phyloP scores from a whole-genome alignment of 2,113 vertebrate genomes.

The Nothoprocta pentlandii region DNA sequence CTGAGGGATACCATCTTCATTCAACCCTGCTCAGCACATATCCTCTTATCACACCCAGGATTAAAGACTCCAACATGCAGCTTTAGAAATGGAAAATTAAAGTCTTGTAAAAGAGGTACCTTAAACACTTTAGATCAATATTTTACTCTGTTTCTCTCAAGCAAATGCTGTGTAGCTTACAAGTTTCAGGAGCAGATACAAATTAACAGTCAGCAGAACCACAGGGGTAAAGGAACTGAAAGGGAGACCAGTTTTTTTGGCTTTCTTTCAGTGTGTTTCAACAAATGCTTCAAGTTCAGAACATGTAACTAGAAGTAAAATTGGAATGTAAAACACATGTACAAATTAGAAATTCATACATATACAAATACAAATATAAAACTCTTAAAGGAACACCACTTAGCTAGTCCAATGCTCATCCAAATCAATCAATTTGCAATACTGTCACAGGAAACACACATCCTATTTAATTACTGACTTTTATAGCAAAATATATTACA shows the following conservation, averaged over 20 bases:
- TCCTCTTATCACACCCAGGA: not conserved
- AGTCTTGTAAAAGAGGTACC: not conserved
- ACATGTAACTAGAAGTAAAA: not conserved
- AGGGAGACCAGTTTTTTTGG: not conserved
- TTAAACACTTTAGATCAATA: not conserved
- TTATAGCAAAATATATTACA: not conserved
- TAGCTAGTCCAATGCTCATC: not conserved
- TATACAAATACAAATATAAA: not conserved
- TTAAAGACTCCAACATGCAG: not conserved
- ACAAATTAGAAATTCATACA: not conserved
- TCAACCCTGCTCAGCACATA: not conserved
- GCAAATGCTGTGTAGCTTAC: not conserved
- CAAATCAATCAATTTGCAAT: not conserved
- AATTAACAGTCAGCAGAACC: not conserved
- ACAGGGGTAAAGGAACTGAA: not conserved
- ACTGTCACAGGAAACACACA: not conserved
- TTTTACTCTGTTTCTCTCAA: not conserved
- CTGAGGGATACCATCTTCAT: not conserved
- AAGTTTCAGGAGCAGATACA: not conserved
- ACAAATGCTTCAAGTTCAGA: not conserved
- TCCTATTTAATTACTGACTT: not conserved
- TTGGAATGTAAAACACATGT: not conserved
- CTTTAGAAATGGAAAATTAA: not conserved
- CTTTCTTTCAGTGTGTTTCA: not conserved
- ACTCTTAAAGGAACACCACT: not conserved